Evolutionary conservation across 1,140 invertebrate species (phyloP).

Genomic region (Stegodyphus dumicola): DNA sequence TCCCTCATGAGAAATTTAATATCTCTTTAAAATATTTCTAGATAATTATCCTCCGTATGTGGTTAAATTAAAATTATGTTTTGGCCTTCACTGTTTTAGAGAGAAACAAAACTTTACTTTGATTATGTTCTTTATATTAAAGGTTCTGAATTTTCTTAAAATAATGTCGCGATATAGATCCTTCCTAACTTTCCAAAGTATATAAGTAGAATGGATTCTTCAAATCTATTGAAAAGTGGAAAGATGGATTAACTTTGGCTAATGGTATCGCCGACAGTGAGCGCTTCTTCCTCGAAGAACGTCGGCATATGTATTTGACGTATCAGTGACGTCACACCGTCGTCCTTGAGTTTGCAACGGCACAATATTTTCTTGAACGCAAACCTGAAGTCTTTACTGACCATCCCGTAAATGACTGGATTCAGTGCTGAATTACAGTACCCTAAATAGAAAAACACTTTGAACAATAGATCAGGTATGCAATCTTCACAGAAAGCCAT

Average conservation of each 20-base stretch:
- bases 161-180: background rate
- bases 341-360: slow-evolving; percentile 72
- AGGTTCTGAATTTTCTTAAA: background rate
- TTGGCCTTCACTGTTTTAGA: no score
- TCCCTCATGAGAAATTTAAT: no score
- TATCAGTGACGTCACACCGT: slow-evolving; percentile 64
- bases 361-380: slow-evolving; percentile 93
- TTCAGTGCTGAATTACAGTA: slow-evolving; percentile 96
- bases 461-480: slow-evolving; percentile 84
- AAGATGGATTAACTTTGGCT: slow-evolving; percentile 6
- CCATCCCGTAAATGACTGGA: slow-evolving; percentile 89
- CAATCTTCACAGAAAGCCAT: slow-evolving; percentile 83
- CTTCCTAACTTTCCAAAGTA: background rate
- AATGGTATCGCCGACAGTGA: background rate
- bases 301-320: slow-evolving; percentile 65
- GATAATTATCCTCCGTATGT: no score
- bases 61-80: no score
- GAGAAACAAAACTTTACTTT: no score
- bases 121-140: no score
- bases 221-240: no score
- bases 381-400: slow-evolving; percentile 91
- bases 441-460: slow-evolving; percentile 94
- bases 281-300: slow-evolving; percentile 63
- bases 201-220: background rate
- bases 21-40: no score